Evolutionary conservation across 2,888 invertebrate genomes (phyloP).

Genomic region (Gisinianus flammeolus): DNA sequence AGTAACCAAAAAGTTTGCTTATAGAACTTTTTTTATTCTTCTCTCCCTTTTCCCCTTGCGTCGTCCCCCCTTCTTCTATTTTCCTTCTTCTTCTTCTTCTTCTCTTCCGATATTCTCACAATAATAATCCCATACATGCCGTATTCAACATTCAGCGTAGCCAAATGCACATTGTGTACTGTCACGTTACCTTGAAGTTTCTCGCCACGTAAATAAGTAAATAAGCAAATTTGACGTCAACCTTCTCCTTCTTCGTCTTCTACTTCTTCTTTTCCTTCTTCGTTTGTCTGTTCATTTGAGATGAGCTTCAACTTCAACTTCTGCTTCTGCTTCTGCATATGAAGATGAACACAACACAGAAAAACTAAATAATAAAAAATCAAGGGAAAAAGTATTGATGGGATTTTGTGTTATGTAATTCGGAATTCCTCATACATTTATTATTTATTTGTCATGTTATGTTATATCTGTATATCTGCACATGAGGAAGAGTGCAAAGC

Average conservation of each 20-base stretch:
- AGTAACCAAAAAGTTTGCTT: background rate
- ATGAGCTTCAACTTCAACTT: too few species aligned
- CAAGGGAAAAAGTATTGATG: too few species aligned
- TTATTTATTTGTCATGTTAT: too few species aligned
- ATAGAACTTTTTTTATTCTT: background rate
- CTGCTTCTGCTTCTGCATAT: too few species aligned
- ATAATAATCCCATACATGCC: too few species aligned
- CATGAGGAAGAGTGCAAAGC: too few species aligned
- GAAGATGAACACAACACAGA: too few species aligned
- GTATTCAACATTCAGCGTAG: background rate
- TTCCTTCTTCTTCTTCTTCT: background rate
- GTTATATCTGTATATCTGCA: too few species aligned
- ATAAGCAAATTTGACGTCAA: conserved; percentile 36
- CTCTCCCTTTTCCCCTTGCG: too few species aligned
- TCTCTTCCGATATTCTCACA: background rate
- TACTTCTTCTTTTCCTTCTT: conserved; percentile 31
- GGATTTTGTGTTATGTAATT: too few species aligned
- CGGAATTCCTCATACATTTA: too few species aligned
- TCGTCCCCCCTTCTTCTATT: background rate
- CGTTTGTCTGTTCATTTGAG: background rate
- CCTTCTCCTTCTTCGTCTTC: conserved; percentile 49
- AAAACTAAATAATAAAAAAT: too few species aligned
- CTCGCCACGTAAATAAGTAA: conserved; percentile 20
- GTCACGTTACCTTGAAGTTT: conserved; percentile 22
- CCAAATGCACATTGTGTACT: background rate